Evolutionary conservation across 2,888 invertebrate species (phyloP).

Genomic region (Nowickia ferox): DNA sequence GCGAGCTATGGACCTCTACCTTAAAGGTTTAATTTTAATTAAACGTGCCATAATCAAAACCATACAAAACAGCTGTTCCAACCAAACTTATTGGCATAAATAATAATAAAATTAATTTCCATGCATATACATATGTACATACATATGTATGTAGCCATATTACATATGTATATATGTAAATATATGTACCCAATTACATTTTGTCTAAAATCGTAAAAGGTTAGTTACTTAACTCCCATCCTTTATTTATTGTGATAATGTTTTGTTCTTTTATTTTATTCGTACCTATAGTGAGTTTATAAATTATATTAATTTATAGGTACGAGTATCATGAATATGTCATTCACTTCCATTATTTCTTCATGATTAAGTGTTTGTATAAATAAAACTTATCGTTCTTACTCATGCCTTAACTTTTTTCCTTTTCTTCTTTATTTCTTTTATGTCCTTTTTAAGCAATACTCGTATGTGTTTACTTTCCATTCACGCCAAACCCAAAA

Average conservation of each 20-base stretch:
- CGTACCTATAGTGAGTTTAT: not conserved
- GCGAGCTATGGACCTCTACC: no score
- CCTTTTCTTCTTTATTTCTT: not conserved
- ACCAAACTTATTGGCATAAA: no score
- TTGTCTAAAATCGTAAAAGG: no score
- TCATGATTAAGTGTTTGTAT: constrained; percentile 35
- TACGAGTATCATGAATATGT: constrained; percentile 37
- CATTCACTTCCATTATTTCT: constrained; percentile 33
- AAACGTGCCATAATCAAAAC: no score
- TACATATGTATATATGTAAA: not conserved
- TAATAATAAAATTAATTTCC: no score
- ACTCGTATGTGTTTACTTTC: not conserved
- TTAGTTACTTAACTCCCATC: no score
- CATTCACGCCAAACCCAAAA: constrained; percentile 12
- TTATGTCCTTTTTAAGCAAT: not conserved
- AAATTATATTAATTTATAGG: constrained; percentile 35
- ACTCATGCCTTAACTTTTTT: not conserved
- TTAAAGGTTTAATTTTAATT: no score
- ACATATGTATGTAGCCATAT: not conserved
- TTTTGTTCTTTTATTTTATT: not conserved
- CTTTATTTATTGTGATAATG: no score
- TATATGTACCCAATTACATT: not conserved
- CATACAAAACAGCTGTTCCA: no score
- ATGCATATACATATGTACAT: not conserved
- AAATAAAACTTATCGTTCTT: constrained; percentile 14